Evolutionary conservation across 2,113 vertebrate species (phyloP).

Genomic region (Colistium nudipinnis): DNA sequence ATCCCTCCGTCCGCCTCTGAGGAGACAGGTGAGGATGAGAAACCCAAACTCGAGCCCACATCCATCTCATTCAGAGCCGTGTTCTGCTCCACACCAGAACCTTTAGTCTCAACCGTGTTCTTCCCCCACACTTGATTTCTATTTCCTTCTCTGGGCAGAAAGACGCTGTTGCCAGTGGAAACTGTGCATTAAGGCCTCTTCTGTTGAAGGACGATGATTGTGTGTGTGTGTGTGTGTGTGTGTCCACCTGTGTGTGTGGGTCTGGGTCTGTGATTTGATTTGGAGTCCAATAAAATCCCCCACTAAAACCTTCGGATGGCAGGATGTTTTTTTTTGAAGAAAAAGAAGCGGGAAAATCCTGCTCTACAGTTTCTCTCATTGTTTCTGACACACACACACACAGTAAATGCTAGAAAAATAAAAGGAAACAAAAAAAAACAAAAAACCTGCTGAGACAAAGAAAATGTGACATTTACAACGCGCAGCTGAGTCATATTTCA

Average conservation of each 20-base stretch:
- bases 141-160: constrained; percentile 32
- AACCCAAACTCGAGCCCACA: too few relatives aligned
- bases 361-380: not conserved
- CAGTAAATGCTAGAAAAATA: not conserved
- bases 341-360: too few relatives aligned
- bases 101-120: not conserved
- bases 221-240: constrained; percentile 6
- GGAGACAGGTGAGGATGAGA: too few relatives aligned
- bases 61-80: too few relatives aligned
- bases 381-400: not conserved
- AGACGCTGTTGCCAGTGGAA: constrained; percentile 56
- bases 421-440: not conserved
- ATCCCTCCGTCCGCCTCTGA: too few relatives aligned
- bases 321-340: too few relatives aligned
- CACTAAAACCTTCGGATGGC: too few relatives aligned
- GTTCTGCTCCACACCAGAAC: too few relatives aligned
- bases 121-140: not conserved
- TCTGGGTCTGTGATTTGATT: constrained; percentile 5
- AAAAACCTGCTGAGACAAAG: constrained; percentile 43
- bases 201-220: constrained; percentile 9
- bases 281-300: constrained; percentile 17
- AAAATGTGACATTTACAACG: constrained; percentile 57
- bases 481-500: constrained; percentile 39
- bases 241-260: not conserved
- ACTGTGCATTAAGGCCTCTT: constrained; percentile 13